Conservation (phyloP, 2,888 invertebrate species). For the Drosophila pegasa region DNA sequence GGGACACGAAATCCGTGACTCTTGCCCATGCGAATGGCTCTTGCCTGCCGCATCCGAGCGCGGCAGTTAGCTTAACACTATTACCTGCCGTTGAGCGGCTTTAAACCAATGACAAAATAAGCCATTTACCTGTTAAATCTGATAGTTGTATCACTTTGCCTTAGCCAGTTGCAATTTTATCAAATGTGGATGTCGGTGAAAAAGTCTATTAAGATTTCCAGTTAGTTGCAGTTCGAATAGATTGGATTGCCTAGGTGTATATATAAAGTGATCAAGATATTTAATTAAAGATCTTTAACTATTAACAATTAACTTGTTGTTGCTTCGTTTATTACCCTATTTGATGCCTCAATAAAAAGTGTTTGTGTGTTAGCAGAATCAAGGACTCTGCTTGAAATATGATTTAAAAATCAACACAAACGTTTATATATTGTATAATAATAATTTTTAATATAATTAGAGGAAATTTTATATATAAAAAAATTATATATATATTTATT, state of each 20-base stretch:
- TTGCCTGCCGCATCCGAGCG: slow-evolving; percentile 10
- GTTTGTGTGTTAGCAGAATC: not conserved
- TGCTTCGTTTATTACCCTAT: not conserved
- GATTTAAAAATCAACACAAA: not conserved
- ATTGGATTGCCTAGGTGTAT: not conserved
- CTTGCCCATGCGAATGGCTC: slow-evolving; percentile 24
- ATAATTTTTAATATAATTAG: too few relatives aligned
- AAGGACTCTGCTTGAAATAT: not conserved
- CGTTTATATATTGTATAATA: not conserved
- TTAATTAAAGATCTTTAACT: too few relatives aligned
- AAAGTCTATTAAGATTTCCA: not conserved
- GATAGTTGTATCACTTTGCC: not conserved
- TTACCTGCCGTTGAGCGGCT: slow-evolving; percentile 26
- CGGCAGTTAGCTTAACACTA: slow-evolving; percentile 20
- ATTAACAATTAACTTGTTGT: not conserved
- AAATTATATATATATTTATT: not conserved
- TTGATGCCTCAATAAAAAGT: not conserved
- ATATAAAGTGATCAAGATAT: too few relatives aligned
- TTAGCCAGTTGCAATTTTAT: not conserved
- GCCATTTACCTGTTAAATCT: slow-evolving; percentile 24
- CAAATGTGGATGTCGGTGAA: too few relatives aligned
- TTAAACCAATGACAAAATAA: slow-evolving; percentile 30
- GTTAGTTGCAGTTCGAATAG: not conserved
- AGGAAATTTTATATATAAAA: too few relatives aligned
- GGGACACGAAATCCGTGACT: slow-evolving; percentile 13